These are phyloP conservation scores for Periplaneta americana DNA, from an alignment of 1,140 invertebrate genomes.

Conservation along the genomic window DNA sequence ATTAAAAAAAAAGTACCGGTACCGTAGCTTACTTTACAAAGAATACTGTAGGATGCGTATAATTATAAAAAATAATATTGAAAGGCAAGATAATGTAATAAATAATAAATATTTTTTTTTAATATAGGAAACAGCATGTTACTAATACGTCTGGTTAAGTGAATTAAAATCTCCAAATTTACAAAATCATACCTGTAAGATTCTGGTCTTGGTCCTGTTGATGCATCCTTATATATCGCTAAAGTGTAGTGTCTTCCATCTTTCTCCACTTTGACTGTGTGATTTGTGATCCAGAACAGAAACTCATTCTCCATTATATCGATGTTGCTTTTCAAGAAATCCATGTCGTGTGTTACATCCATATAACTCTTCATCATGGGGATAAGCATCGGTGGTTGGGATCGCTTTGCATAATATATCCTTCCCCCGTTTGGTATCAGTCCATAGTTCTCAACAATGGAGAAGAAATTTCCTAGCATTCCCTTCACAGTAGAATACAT, in stretches of 20 bases:
- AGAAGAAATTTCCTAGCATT: conserved; percentile 72
- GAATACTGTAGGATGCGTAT: too few species aligned
- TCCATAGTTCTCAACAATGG: conserved; percentile 59
- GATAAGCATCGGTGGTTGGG: conserved; percentile 74
- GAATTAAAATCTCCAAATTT: background rate
- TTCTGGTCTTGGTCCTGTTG: conserved; percentile 77
- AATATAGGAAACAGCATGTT: too few species aligned
- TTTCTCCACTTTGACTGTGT: conserved; percentile 57
- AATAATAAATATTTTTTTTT: too few species aligned
- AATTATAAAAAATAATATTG: too few species aligned
- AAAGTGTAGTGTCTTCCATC: conserved; percentile 58
- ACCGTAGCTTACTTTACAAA: too few species aligned
- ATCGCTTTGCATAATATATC: conserved; percentile 68
- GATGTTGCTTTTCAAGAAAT: conserved; percentile 64
- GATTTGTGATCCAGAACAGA: conserved; percentile 71
- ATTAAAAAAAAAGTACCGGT: too few species aligned
- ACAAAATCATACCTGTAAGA: conserved; percentile 73
- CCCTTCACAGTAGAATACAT: conserved; percentile 70
- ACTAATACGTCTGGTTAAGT: too few species aligned
- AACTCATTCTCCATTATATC: conserved; percentile 75
- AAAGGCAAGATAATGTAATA: too few species aligned
- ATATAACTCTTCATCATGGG: conserved; percentile 79
- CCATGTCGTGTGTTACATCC: conserved; percentile 59
- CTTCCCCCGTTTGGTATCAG: conserved; percentile 75
- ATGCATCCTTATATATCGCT: conserved; percentile 66